A percentile compares a stretch with the other conserved stretches of the same genome.
Evolutionary conservation across 1,140 invertebrate genomes (phyloP).

Genomic region (Nephila pilipes): DNA sequence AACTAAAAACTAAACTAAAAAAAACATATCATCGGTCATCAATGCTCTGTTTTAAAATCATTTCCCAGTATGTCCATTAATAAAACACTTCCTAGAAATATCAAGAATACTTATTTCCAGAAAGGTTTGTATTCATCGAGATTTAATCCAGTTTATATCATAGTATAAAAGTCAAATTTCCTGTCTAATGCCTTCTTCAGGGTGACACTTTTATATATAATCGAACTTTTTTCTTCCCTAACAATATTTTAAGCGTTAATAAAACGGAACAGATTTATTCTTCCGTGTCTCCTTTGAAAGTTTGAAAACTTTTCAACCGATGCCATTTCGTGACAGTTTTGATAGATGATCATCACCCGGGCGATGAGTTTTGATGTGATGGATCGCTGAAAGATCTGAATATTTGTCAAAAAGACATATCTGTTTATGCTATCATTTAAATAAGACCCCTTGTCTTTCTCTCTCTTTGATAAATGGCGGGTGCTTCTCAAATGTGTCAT

Average conservation of each 20-base stretch:
- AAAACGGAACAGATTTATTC: not conserved
- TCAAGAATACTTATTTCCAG: too few species aligned
- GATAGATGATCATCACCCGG: not conserved
- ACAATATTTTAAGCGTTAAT: not conserved
- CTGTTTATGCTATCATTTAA: not conserved
- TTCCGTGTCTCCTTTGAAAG: not conserved
- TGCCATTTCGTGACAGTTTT: not conserved
- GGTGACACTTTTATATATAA: too few species aligned
- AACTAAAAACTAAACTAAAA: too few species aligned
- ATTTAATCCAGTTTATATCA: too few species aligned
- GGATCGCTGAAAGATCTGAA: slow-evolving; percentile 11
- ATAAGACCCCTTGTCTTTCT: not conserved
- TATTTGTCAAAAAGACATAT: slow-evolving; percentile 9
- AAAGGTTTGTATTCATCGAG: too few species aligned
- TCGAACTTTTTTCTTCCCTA: too few species aligned
- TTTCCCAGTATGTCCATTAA: too few species aligned
- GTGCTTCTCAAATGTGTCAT: not conserved
- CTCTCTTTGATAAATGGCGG: not conserved
- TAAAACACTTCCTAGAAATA: too few species aligned
- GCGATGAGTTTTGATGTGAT: slow-evolving; percentile 20
- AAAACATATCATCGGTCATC: too few species aligned
- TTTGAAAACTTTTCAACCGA: not conserved
- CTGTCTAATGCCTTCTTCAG: too few species aligned
- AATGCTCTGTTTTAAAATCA: too few species aligned
- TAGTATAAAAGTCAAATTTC: too few species aligned